Evolutionary conservation across 2,113 vertebrate species (phyloP).

Genomic region (Andinoacara biseriatus): DNA sequence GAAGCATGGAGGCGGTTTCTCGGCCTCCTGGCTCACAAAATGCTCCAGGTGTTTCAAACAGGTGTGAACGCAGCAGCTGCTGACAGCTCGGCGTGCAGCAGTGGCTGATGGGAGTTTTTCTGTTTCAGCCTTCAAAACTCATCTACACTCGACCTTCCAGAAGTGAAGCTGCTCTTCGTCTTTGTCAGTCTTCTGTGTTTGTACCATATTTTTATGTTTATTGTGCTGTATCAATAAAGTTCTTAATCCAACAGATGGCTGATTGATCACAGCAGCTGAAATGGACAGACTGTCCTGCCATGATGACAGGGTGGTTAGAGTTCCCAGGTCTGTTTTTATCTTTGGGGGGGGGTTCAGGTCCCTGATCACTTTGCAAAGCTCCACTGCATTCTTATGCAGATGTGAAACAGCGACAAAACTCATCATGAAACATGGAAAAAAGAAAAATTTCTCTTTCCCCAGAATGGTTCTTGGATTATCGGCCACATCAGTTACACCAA

Average conservation of each 20-base stretch:
- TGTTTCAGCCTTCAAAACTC: constrained; percentile 78
- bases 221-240: constrained; percentile 74
- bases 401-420: too few species aligned
- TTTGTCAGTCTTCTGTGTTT: constrained; percentile 46
- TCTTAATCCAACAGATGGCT: constrained; percentile 35
- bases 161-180: constrained; percentile 52
- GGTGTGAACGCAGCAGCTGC: not conserved
- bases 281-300: not conserved
- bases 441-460: too few species aligned
- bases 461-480: too few species aligned
- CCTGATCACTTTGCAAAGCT: too few species aligned
- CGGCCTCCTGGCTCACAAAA: too few species aligned
- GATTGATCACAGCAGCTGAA: not conserved
- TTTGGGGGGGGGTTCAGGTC: too few species aligned
- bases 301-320: not conserved
- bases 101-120: constrained; percentile 1
- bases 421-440: too few species aligned
- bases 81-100: not conserved
- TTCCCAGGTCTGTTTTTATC: too few species aligned
- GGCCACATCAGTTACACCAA: too few species aligned
- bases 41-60: too few species aligned
- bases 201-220: constrained; percentile 83
- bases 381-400: too few species aligned
- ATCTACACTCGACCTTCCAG: constrained; percentile 75
- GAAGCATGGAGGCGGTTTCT: too few species aligned